Conservation (phyloP, 2,113 vertebrate species). For the Megaleporinus macrocephalus region DNA sequence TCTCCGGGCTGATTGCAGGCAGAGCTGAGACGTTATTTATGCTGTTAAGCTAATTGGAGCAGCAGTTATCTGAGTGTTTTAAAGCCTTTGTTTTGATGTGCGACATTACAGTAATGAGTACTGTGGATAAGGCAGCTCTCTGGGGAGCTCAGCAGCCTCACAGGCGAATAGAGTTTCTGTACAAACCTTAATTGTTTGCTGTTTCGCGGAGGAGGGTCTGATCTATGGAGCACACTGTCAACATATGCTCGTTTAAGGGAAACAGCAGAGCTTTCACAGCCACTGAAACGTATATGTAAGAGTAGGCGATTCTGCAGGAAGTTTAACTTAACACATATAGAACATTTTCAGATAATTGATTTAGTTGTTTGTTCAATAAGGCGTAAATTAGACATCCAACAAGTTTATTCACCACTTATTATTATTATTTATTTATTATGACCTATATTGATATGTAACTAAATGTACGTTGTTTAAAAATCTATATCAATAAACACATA, state of each 20-base stretch:
- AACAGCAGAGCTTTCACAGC: not conserved
- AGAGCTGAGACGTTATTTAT: slow-evolving; percentile 31
- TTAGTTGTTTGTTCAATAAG: too few species aligned
- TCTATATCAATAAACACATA: too few species aligned
- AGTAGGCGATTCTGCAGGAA: not conserved
- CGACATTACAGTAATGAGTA: not conserved
- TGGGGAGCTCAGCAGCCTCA: not conserved
- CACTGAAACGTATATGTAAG: not conserved
- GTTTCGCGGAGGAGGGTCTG: not conserved
- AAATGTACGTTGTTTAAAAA: too few species aligned
- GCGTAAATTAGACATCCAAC: too few species aligned
- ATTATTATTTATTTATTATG: too few species aligned
- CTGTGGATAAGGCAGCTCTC: not conserved
- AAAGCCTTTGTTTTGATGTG: not conserved
- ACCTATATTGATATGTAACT: too few species aligned
- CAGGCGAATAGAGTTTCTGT: not conserved
- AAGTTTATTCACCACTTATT: too few species aligned
- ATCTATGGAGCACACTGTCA: slow-evolving; percentile 1
- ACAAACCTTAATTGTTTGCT: not conserved
- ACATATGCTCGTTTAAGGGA: not conserved
- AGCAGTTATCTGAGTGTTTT: slow-evolving; percentile 9
- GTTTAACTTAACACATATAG: too few species aligned
- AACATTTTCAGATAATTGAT: too few species aligned
- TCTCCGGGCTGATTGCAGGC: slow-evolving; percentile 5
- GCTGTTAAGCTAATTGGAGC: slow-evolving; percentile 21